These are phyloP conservation scores for Cyclophora punctaria DNA, from an alignment of 2,888 invertebrate genomes.

Conservation along the genomic window DNA sequence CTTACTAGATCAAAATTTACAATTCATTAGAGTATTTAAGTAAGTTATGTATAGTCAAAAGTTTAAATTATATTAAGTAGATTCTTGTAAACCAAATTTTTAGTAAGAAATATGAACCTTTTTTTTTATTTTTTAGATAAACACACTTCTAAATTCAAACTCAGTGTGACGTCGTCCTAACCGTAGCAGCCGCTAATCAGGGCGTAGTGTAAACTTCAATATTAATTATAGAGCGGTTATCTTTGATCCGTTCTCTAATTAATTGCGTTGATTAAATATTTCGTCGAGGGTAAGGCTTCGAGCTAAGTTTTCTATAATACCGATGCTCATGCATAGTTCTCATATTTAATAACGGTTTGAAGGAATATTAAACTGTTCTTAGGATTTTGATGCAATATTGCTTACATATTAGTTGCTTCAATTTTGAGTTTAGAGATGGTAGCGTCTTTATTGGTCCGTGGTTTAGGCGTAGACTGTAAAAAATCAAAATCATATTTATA, in stretches of 20 bases:
- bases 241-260: slow-evolving; percentile 37
- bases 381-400: too few relatives aligned
- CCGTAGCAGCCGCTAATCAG: slow-evolving; percentile 14
- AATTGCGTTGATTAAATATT: slow-evolving; percentile 39
- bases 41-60: too few relatives aligned
- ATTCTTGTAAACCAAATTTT: too few relatives aligned
- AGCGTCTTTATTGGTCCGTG: too few relatives aligned
- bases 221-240: slow-evolving; percentile 39
- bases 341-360: slow-evolving; percentile 16
- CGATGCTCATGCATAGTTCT: slow-evolving; percentile 18
- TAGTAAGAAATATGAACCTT: too few relatives aligned
- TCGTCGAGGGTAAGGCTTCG: slow-evolving; percentile 8
- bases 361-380: slow-evolving; percentile 16
- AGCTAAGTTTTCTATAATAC: slow-evolving; percentile 20
- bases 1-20: too few relatives aligned
- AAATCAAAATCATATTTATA: too few relatives aligned
- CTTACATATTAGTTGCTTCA: too few relatives aligned
- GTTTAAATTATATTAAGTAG: too few relatives aligned
- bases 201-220: slow-evolving; percentile 23
- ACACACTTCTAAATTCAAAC: background rate
- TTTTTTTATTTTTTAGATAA: background rate
- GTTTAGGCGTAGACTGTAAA: too few relatives aligned
- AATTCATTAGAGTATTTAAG: too few relatives aligned
- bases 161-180: background rate
- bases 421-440: too few relatives aligned